A percentile compares a stretch with the other conserved stretches of the same genome.
Evolutionary conservation across 2,888 invertebrate species (phyloP).

Genomic region (Xylocampa areola): DNA sequence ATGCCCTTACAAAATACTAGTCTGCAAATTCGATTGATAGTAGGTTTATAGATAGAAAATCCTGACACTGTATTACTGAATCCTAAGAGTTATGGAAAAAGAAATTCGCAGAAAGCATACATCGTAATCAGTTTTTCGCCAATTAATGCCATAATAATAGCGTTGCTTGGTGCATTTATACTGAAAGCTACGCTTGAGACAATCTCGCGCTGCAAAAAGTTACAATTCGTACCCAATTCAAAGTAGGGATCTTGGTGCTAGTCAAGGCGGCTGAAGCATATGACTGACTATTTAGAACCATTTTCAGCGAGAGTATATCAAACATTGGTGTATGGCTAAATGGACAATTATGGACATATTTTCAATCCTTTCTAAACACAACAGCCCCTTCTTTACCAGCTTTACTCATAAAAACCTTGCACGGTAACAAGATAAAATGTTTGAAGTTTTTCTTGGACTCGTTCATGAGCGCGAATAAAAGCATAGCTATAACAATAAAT

Average conservation of each 20-base stretch:
- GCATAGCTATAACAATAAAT: constrained; percentile 37
- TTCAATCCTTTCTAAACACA: background rate
- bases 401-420: constrained; percentile 11
- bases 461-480: constrained; percentile 13
- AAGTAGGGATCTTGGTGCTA: no score
- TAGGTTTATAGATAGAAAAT: constrained; percentile 11
- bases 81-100: no score
- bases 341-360: background rate
- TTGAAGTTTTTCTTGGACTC: constrained; percentile 8
- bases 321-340: background rate
- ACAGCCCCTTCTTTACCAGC: constrained; percentile 8
- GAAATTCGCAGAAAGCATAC: constrained; percentile 32
- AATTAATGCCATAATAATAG: constrained; percentile 3
- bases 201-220: background rate
- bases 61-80: constrained; percentile 25
- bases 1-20: constrained; percentile 1
- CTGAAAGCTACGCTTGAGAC: background rate
- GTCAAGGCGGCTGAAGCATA: no score
- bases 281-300: no score
- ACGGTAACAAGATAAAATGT: constrained; percentile 13
- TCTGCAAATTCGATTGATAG: background rate
- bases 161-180: constrained; percentile 5
- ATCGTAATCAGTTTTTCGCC: constrained; percentile 6
- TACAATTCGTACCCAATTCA: no score
- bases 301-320: no score